Evolutionary conservation across 2,113 vertebrate genomes (phyloP).

Genomic region (Eulacestoma nigropectus): DNA sequence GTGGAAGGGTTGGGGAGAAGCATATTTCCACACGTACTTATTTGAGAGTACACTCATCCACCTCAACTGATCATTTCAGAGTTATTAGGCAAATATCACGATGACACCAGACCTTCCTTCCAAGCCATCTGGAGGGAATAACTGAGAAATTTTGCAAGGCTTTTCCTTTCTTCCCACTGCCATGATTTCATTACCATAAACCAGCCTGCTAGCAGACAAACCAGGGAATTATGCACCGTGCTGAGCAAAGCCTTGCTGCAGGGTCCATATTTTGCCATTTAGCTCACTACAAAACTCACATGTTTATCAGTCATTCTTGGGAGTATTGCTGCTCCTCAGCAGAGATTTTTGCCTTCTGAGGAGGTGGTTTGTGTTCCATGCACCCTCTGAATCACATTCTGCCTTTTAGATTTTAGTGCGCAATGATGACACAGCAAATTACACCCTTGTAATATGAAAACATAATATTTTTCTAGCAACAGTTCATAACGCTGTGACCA

Average conservation of each 20-base stretch:
- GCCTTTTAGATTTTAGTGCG: neutral
- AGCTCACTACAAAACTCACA: neutral
- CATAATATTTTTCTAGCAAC: conserved; percentile 27
- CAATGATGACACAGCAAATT: conserved; percentile 33
- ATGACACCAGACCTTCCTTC: neutral
- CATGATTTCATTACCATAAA: neutral
- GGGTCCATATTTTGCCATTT: neutral
- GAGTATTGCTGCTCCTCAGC: neutral
- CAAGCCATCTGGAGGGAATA: neutral
- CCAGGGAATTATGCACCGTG: neutral
- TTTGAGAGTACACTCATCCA: neutral
- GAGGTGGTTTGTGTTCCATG: neutral
- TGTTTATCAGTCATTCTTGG: neutral
- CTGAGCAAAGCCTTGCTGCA: neutral
- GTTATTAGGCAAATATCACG: neutral
- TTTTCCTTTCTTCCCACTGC: neutral
- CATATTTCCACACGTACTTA: neutral
- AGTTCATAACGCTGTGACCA: neutral
- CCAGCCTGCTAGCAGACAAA: neutral
- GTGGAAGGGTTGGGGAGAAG: neutral
- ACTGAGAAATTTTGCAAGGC: neutral
- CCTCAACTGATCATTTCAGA: neutral
- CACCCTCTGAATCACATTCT: conserved; percentile 30
- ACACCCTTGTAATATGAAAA: neutral
- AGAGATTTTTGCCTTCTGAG: conserved; percentile 16